Evolutionary conservation across 92 coral and sea anemone species (phyloP).

Genomic region (Porites cylindrica): DNA sequence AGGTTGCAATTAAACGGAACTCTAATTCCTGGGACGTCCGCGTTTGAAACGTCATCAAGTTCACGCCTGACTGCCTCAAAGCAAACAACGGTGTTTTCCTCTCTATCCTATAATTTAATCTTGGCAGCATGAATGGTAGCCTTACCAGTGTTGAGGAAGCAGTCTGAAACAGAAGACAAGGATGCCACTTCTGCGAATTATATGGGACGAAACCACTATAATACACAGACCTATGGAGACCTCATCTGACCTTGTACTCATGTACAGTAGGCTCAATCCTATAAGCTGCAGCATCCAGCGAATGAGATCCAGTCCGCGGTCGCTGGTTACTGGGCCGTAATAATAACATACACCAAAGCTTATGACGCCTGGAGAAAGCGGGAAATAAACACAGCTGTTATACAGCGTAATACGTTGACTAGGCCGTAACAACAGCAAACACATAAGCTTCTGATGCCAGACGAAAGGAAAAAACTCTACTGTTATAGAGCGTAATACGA

Average conservation of each 20-base stretch:
- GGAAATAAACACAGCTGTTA: neutral
- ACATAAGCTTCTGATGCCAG: too few species aligned
- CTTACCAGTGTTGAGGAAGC: conserved; percentile 82
- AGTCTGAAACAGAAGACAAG: conserved; percentile 18
- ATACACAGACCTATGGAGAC: conserved; percentile 81
- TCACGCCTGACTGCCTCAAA: too few species aligned
- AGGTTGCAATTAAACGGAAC: too few species aligned
- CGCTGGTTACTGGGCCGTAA: conserved; percentile 91
- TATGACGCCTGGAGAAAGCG: conserved; percentile 63
- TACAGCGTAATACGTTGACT: too few species aligned
- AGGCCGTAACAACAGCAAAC: too few species aligned
- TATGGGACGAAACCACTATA: conserved; percentile 58
- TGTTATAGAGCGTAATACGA: too few species aligned
- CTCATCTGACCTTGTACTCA: conserved; percentile 85
- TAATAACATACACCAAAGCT: conserved; percentile 95
- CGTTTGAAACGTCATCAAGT: too few species aligned
- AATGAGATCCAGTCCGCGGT: conserved; percentile 92
- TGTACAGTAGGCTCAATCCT: conserved; percentile 79
- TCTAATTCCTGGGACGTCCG: too few species aligned
- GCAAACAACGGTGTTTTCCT: too few species aligned
- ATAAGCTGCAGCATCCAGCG: conserved; percentile 88
- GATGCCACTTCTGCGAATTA: conserved; percentile 52
- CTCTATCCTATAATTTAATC: too few species aligned
- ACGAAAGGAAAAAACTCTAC: too few species aligned
- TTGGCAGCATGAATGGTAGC: neutral